Percentiles rank a stretch among this genome's conserved stretches.
Conservation (phyloP, 1,140 invertebrate genomes). For the Mactra quadrangularis region DNA sequence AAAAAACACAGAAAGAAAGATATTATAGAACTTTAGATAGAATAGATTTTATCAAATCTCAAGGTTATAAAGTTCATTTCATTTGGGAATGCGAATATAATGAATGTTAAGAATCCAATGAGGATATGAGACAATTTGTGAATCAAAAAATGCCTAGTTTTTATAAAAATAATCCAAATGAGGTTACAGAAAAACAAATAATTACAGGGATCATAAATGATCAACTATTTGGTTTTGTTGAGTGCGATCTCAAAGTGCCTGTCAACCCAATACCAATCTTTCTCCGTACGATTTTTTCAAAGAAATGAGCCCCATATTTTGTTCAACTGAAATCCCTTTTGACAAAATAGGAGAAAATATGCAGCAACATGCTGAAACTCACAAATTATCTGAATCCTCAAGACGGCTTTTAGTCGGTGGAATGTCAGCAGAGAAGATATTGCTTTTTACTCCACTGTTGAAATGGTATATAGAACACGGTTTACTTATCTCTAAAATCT, state of each 20-base stretch:
- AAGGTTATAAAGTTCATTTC: neutral
- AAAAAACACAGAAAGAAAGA: neutral
- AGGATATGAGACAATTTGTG: neutral
- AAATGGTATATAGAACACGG: constrained; percentile 52
- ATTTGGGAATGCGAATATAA: constrained; percentile 18
- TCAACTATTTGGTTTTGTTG: constrained; percentile 62
- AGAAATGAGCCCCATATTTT: constrained; percentile 43
- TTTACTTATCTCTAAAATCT: constrained; percentile 30
- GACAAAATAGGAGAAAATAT: constrained; percentile 53
- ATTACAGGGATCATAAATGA: constrained; percentile 25
- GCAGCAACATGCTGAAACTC: constrained; percentile 27
- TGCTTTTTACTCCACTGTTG: too few relatives aligned
- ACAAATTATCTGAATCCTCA: constrained; percentile 24
- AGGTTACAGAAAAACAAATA: constrained; percentile 6
- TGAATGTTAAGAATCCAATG: neutral
- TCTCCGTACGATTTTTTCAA: constrained; percentile 11
- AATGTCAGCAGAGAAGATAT: too few relatives aligned
- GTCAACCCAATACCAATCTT: neutral
- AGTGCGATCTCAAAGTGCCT: constrained; percentile 58
- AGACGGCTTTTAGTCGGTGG: constrained; percentile 45
- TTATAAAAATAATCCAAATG: neutral
- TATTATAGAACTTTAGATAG: neutral
- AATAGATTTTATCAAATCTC: neutral
- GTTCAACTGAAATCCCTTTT: constrained; percentile 25
- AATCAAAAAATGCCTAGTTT: neutral